A percentile compares a stretch with the other conserved stretches of the same genome.
phyloP scores from a whole-genome alignment of 2,113 vertebrate genomes.

The Corythaeola cristata region DNA sequence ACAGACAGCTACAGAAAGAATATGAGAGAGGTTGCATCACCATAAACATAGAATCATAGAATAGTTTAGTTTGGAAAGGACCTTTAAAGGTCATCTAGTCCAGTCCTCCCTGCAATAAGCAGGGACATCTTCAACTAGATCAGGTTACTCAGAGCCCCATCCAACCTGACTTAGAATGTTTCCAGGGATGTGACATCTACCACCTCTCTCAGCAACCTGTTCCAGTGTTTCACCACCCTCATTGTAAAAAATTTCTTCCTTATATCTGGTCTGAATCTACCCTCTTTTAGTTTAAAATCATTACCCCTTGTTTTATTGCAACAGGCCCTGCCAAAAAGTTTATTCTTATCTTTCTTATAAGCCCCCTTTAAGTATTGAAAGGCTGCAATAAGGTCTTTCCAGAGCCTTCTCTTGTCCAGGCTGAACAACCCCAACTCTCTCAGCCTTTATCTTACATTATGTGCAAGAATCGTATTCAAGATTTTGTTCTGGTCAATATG shows the following conservation, averaged over 20 bases:
- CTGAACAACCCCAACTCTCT: background rate
- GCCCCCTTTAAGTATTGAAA: no score
- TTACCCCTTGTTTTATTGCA: background rate
- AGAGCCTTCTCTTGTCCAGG: background rate
- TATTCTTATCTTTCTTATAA: background rate
- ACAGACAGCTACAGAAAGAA: background rate
- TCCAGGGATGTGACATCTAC: background rate
- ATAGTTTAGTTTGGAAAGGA: background rate
- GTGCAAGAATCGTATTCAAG: background rate
- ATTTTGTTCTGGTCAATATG: background rate
- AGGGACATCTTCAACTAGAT: background rate
- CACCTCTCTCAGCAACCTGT: background rate
- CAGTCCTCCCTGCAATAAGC: no score
- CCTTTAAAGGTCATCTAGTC: background rate
- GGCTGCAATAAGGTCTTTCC: rapidly evolving
- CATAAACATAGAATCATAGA: background rate
- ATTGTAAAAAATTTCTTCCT: background rate
- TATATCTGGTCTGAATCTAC: no score
- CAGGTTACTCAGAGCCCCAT: background rate
- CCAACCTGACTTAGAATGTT: background rate
- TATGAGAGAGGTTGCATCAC: background rate
- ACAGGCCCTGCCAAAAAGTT: background rate
- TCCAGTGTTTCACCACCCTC: background rate
- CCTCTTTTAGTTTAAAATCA: background rate
- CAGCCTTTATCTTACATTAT: background rate